These are phyloP conservation scores for Mastomys coucha DNA, from an alignment of 2,113 vertebrate species.

Conservation along the genomic window DNA sequence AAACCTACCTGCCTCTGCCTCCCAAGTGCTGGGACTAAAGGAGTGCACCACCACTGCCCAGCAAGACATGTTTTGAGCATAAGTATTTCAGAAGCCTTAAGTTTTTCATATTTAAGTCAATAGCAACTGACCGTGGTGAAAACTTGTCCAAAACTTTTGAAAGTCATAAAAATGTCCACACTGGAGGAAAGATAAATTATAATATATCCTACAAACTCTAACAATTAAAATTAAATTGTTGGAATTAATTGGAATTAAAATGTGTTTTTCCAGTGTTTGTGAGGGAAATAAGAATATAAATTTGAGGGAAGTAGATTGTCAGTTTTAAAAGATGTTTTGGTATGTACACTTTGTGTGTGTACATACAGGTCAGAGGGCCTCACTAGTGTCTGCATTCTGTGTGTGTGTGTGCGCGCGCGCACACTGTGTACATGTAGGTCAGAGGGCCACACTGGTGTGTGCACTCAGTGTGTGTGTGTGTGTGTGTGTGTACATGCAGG, in stretches of 20 bases:
- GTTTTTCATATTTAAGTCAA: constrained; percentile 14
- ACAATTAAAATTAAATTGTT: too few species aligned
- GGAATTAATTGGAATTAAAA: not conserved
- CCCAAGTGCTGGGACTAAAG: too few species aligned
- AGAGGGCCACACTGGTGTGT: not conserved
- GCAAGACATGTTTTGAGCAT: not conserved
- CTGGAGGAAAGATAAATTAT: not conserved
- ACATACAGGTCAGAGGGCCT: too few species aligned
- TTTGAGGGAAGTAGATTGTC: not conserved
- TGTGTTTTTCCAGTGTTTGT: not conserved
- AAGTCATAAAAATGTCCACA: constrained; percentile 6
- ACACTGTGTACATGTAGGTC: not conserved
- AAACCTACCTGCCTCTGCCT: too few species aligned
- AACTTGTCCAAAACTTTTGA: not conserved
- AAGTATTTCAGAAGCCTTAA: not conserved
- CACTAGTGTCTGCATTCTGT: too few species aligned
- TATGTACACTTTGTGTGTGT: not conserved
- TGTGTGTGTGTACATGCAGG: not conserved
- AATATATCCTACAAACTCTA: not conserved
- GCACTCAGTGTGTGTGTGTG: not conserved
- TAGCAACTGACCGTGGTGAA: constrained; percentile 21
- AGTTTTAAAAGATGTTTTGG: not conserved
- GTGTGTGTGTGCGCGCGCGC: not conserved
- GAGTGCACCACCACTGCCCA: too few species aligned
- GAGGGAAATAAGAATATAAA: not conserved